Evolutionary conservation across 2,888 invertebrate genomes (phyloP).

Genomic region (Tenthredo mesomela): DNA sequence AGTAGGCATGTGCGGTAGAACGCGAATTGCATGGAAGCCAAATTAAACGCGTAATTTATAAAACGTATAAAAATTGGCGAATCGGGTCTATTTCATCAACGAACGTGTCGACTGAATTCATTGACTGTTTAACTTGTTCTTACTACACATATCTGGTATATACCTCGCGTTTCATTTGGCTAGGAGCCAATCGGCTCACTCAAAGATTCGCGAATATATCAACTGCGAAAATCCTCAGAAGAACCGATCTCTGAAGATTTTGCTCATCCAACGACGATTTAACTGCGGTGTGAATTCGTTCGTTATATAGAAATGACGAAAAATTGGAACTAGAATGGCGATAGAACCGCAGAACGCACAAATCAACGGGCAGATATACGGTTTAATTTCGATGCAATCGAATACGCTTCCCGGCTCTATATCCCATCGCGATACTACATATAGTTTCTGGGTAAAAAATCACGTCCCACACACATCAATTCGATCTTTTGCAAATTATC

Average conservation of each 20-base stretch:
- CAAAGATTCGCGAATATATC: background rate
- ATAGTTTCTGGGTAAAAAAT: background rate
- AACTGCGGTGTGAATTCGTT: background rate
- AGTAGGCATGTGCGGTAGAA: background rate
- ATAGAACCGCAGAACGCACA: background rate
- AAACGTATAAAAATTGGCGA: background rate
- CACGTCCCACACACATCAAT: background rate
- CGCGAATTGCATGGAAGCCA: background rate
- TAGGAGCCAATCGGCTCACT: conserved; percentile 8
- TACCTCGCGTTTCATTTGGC: conserved; percentile 18
- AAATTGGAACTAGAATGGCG: background rate
- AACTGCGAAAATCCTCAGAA: background rate
- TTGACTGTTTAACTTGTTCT: background rate
- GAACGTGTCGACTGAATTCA: background rate
- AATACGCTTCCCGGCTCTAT: background rate
- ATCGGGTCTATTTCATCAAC: background rate
- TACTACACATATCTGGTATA: background rate
- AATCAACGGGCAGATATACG: conserved; percentile 2
- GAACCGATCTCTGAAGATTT: background rate
- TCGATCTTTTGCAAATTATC: background rate
- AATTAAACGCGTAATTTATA: background rate
- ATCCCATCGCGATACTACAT: too few species aligned
- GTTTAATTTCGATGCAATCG: conserved; percentile 21
- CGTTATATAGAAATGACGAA: background rate
- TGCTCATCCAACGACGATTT: background rate